Conservation (phyloP, 2,113 vertebrate genomes). For the Cnemophilus loriae region DNA sequence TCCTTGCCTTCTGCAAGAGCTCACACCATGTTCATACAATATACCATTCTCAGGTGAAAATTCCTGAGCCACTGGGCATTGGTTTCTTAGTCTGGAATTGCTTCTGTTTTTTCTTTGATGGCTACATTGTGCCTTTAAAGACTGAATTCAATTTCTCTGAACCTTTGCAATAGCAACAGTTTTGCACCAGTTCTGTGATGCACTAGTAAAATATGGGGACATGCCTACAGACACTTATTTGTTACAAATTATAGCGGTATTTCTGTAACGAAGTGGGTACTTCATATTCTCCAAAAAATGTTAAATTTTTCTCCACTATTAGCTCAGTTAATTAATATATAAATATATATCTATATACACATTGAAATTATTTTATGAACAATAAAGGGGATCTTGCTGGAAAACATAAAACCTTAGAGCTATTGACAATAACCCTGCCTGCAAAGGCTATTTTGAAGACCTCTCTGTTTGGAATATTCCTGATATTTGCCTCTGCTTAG, state of each 20-base stretch:
- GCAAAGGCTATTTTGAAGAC: background rate
- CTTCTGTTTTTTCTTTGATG: background rate
- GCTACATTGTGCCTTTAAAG: background rate
- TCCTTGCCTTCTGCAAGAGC: background rate
- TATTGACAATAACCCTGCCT: background rate
- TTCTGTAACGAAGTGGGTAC: background rate
- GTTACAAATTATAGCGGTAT: background rate
- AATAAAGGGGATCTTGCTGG: background rate
- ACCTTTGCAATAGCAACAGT: background rate
- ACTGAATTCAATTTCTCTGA: background rate
- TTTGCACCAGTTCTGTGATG: background rate
- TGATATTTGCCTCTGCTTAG: background rate
- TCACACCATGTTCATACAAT: accelerated
- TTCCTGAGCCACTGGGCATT: background rate
- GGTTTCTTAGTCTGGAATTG: background rate
- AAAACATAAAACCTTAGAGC: background rate
- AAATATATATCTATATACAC: background rate
- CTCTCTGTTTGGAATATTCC: background rate
- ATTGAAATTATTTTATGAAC: background rate
- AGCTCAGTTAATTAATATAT: background rate
- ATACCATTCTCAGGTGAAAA: background rate
- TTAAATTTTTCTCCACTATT: background rate
- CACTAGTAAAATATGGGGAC: background rate
- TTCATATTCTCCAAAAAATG: background rate
- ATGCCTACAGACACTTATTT: background rate